A percentile compares a stretch with the other conserved stretches of the same genome.
Conservation (phyloP, 2,113 vertebrate species). For the Pica pica region DNA sequence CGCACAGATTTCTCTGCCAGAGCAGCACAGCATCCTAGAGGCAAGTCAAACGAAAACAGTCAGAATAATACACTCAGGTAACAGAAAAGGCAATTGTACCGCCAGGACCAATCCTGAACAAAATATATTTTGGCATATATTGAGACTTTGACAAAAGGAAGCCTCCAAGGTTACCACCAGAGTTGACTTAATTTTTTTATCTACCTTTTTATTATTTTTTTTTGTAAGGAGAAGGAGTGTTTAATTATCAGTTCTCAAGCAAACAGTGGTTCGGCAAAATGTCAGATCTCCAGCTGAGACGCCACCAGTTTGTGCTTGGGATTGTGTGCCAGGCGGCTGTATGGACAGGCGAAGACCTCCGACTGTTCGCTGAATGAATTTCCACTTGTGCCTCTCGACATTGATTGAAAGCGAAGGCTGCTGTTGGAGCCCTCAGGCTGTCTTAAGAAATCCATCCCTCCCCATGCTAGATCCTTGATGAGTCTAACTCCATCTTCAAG, state of each 20-base stretch:
- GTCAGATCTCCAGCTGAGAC: conserved; percentile 57
- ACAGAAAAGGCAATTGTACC: background rate
- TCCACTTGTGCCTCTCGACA: conserved; percentile 61
- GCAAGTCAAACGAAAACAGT: conserved; percentile 43
- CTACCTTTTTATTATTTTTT: conserved; percentile 1
- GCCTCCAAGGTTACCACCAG: conserved; percentile 37
- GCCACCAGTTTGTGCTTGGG: conserved; percentile 50
- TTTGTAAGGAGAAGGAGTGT: conserved; percentile 55
- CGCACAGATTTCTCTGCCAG: background rate
- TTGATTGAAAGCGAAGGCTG: conserved; percentile 72
- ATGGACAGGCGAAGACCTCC: conserved; percentile 64
- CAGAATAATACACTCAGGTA: background rate
- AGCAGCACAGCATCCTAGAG: conserved; percentile 29
- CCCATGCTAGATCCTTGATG: conserved; percentile 53
- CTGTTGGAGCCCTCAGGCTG: conserved; percentile 62
- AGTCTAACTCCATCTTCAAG: conserved; percentile 55
- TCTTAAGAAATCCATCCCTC: conserved; percentile 62
- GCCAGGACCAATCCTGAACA: background rate
- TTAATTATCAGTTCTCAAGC: conserved; percentile 69
- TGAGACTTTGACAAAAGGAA: conserved; percentile 31
- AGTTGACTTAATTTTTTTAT: background rate
- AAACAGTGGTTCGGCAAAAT: conserved; percentile 58
- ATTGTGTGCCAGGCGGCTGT: conserved; percentile 55
- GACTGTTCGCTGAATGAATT: conserved; percentile 70
- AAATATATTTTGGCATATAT: background rate